A percentile compares a stretch with the other conserved stretches of the same genome.
phyloP scores from a whole-genome alignment of 2,888 invertebrate species.

The Patella pellucida region DNA sequence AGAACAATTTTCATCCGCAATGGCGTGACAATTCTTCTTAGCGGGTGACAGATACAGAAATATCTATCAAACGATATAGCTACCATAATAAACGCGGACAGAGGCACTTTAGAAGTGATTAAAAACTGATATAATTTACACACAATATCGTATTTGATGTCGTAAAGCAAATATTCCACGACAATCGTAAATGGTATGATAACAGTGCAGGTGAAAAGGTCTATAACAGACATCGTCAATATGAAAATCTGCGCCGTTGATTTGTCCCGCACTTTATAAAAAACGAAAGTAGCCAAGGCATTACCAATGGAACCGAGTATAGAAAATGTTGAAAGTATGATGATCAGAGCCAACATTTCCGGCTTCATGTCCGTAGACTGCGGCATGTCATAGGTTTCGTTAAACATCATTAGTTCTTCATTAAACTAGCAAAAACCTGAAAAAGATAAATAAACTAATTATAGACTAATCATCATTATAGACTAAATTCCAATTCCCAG shows the following conservation, averaged over 20 bases:
- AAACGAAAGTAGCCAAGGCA: conserved; percentile 58
- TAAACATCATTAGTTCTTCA: too few relatives aligned
- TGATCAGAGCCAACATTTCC: conserved; percentile 42
- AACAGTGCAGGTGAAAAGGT: conserved; percentile 45
- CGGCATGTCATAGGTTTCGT: too few relatives aligned
- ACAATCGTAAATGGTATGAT: conserved; percentile 48
- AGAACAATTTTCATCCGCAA: conserved; percentile 47
- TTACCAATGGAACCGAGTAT: conserved; percentile 56
- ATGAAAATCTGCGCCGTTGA: conserved; percentile 58
- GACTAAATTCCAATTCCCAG: too few relatives aligned
- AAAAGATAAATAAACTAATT: too few relatives aligned
- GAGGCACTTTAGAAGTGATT: conserved; percentile 61
- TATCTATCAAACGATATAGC: conserved; percentile 66
- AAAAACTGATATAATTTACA: conserved; percentile 64
- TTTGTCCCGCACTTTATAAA: conserved; percentile 53
- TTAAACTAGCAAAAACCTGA: too few relatives aligned
- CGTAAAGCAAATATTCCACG: conserved; percentile 39
- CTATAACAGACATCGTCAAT: conserved; percentile 46
- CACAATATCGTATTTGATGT: conserved; percentile 49
- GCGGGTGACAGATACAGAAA: conserved; percentile 65
- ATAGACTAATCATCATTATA: too few relatives aligned
- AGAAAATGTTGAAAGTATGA: conserved; percentile 44
- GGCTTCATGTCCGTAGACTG: not conserved
- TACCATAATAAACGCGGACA: conserved; percentile 65
- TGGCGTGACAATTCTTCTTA: conserved; percentile 45